Evolutionary conservation across 2,888 invertebrate genomes (phyloP), one percentile per base, ranked within the genome.

Genomic region (Xylocampa areola): DNA sequence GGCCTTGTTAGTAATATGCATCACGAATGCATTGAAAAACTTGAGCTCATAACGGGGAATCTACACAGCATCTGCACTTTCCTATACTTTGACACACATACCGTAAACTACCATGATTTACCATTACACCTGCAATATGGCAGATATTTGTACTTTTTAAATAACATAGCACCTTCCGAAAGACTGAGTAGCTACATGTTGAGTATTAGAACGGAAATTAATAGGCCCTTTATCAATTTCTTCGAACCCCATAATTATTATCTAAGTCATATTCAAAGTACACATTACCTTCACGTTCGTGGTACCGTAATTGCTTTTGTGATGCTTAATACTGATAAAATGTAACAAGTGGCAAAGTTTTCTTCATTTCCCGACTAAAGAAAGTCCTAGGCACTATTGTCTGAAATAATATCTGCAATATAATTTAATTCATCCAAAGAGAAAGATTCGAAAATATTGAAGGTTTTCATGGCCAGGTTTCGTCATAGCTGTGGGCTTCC

Each of bases 1-100:
- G 88, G 90, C 84, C 80, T 69, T 76, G 64, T 78, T 62, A 63
- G 68, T 58, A 59, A 64, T 48, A 50, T 41, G 52, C 82, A 82
- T 84, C 82, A 80, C 82, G 80, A 85, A 81, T 86, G 85, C 84
- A 85, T 75, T 79, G 84, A 89, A 90, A 90, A 90, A 89, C 82
- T 81, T 84, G 80, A 79, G 81, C 79, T 68, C 69, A 72, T 90
- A 88, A 87, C 89, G 88, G 88, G 81, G 78, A 78, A 80, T 77
- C 77, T 77, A 68, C 72, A 71, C 79, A 80, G 77, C 81, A 72
- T 60, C 74, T 63, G 72, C 76, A 79, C 73, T 76, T 69, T 71
- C 74, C 73, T 75, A 76, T 73, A 77, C 69, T 76, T 74, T 75
- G 79, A 77, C 80, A 82, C 70, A 83, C 81, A 79, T 83, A 70